These are phyloP conservation scores for Mola mola DNA, from an alignment of 2,113 vertebrate species.

Conservation along the genomic window DNA sequence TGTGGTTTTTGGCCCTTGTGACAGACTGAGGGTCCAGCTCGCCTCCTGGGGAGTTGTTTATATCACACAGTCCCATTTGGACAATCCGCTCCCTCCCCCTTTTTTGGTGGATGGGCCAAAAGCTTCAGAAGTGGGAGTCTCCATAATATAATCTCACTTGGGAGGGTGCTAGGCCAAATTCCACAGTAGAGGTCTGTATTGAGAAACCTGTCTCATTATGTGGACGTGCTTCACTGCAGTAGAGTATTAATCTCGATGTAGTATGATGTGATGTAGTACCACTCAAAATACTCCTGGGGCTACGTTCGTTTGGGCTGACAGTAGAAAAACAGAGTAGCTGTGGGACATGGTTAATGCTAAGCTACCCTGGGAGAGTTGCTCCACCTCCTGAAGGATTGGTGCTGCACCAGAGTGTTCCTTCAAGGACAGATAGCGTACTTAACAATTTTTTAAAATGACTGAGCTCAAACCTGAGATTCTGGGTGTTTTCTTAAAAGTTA, in stretches of 20 bases:
- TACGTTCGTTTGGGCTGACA: slow-evolving; percentile 44
- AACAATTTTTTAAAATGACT: slow-evolving; percentile 60
- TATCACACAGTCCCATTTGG: slow-evolving; percentile 51
- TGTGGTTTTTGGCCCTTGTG: slow-evolving; percentile 59
- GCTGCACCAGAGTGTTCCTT: slow-evolving; percentile 61
- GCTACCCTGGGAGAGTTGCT: slow-evolving; percentile 62
- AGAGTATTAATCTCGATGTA: slow-evolving; percentile 46
- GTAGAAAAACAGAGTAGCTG: slow-evolving; percentile 56
- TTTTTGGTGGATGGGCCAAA: slow-evolving; percentile 23
- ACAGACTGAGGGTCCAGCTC: slow-evolving; percentile 37
- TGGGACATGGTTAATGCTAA: slow-evolving; percentile 54
- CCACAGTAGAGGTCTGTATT: slow-evolving; percentile 4
- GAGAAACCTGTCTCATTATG: slow-evolving; percentile 38
- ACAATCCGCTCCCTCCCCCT: slow-evolving; percentile 25
- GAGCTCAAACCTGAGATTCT: slow-evolving; percentile 45
- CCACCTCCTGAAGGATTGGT: slow-evolving; percentile 70
- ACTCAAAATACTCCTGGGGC: slow-evolving; percentile 47
- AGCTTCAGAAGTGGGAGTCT: slow-evolving; percentile 39
- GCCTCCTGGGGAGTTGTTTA: slow-evolving; percentile 56
- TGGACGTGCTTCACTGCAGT: not conserved
- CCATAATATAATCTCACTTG: slow-evolving; percentile 17
- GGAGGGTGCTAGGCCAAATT: too few relatives aligned
- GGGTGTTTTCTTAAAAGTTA: slow-evolving; percentile 45
- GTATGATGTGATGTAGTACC: too few relatives aligned
- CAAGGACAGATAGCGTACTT: slow-evolving; percentile 73